Base-by-base conservation (phyloP, 2,797 vertebrate species). In the Botia almorhae region DNA sequence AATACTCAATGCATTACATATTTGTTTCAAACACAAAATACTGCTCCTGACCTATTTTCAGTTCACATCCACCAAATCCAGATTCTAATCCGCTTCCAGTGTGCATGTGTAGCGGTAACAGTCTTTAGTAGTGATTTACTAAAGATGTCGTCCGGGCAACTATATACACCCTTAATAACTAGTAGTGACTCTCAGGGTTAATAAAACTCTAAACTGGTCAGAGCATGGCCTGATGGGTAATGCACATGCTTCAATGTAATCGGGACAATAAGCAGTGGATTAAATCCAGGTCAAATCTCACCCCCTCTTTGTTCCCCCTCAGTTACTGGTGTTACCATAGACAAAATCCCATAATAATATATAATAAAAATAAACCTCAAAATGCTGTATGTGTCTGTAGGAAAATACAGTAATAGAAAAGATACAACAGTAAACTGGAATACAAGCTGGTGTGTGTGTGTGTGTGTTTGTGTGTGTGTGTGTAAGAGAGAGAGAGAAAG, bases 311-410 rank as follows among this genome's bases (percentile, higher is more conserved):
- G 46, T 61, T 67, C 1, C 48, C 7, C 29, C 13, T 33, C 33
- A 33, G 33, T 5, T 33, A 0, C 33, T 33, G 3, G 33, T 67
- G 65, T 2, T 65, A 67, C 55, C 1, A 33, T 12, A 11, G 33
- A 33, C 13, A 56, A 68, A 67, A 76, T 68, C 51, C 63, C 50
- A 68, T 56, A 55, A 56, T 39, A 56, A 68, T 26, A 33, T 33
- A 33, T 33, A 33, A 33, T 33, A 33, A 26, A 26, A 26, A 6
- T 16, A 6, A 56, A 26, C 4, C 21, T 60, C 12, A 13, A 4
- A 26, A 33, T 33, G 33, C 33, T 56, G 55, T 16, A 3, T 12
- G 55, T 21, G 55, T 56, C 0, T 10, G n/a, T 10, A 21, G 33
- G 33, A 33, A 33, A 33, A 33, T 33, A 33, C 33, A 33, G 4